Percentiles rank a stretch among this genome's conserved stretches.
These are phyloP conservation scores for Clistopyga incitator DNA, from an alignment of 2,888 invertebrate species.

Conservation along the genomic window DNA sequence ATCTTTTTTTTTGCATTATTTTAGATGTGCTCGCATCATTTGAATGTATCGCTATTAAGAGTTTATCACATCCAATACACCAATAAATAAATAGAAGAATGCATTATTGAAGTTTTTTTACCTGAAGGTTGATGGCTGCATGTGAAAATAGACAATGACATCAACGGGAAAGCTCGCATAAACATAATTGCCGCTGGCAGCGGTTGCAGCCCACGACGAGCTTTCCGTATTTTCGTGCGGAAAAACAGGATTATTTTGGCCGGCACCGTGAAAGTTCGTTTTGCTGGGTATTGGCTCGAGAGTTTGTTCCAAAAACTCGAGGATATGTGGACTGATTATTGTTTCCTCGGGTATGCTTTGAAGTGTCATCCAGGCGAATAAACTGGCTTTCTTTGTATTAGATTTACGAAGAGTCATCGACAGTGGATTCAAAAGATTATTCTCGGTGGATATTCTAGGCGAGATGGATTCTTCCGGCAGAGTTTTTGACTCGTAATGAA, in stretches of 20 bases:
- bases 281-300: constrained; percentile 96
- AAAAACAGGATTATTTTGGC: constrained; percentile 77
- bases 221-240: constrained; percentile 80
- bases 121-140: constrained; percentile 97
- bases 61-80: too few relatives aligned
- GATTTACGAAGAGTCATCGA: constrained; percentile 84
- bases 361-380: constrained; percentile 98
- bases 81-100: background rate
- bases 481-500: constrained; percentile 93
- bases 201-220: constrained; percentile 81
- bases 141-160: constrained; percentile 99
- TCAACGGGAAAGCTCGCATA: constrained; percentile 99
- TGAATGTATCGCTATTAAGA: too few relatives aligned
- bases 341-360: constrained; percentile 99
- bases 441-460: constrained; percentile 83
- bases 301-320: constrained; percentile 98
- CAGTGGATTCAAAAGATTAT: constrained; percentile 78
- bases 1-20: constrained; percentile 26
- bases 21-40: too few relatives aligned
- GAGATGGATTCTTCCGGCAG: constrained; percentile 87
- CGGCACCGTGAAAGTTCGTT: constrained; percentile 82
- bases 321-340: constrained; percentile 97
- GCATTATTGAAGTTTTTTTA: constrained; percentile 50
- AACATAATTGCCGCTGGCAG: constrained; percentile 87
- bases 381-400: constrained; percentile 93